Evolutionary conservation across 2,888 invertebrate genomes (phyloP), one percentile per base, ranked within the genome.

Genomic region (Mycalesis mineus): DNA sequence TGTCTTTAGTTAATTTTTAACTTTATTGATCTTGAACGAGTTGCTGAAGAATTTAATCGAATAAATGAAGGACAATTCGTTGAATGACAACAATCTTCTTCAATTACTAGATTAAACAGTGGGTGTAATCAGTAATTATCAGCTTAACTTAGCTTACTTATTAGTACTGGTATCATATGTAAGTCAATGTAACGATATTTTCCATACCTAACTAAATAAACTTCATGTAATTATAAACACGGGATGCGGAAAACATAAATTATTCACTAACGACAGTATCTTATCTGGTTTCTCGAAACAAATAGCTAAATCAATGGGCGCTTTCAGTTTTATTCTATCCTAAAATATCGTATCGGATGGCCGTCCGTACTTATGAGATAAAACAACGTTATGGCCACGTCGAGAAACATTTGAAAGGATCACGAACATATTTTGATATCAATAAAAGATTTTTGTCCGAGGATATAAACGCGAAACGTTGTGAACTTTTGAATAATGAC

Each of bases 401-500:
- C 72, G 69, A 75, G 72, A 72, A 78, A 78, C 73, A 74, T 78
- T 73, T 72, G 67, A 72, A 68, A 71, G 71, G 73, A 77, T 74
- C 78, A 80, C 76, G 77, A 82, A 75, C 76, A 81, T 78, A 80
- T 82, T 80, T 84, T 75, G 78, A 84, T 84, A 82, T 82, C 82
- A 84, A 84, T 86, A 84, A 84, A 84, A 84, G 72, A 80, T 77
- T 82, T 79, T 71, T 72, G 78, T 78, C 76, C 68, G 75, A 73
- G 74, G 73, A 74, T 78, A 77, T 78, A 80, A 80, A 80, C 77
- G 82, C 82, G 70, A 86, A 86, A 80, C 74, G 70, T 84, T 86
- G 87, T 84, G 82, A 84, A 75, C 78, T 81, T 86, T 86, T 88
- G 87, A 89, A 85, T 88, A 86, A 88, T 88, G 83, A 84, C 80